Conservation (phyloP, 2,888 invertebrate species). For the Mesorhabditis belari region DNA sequence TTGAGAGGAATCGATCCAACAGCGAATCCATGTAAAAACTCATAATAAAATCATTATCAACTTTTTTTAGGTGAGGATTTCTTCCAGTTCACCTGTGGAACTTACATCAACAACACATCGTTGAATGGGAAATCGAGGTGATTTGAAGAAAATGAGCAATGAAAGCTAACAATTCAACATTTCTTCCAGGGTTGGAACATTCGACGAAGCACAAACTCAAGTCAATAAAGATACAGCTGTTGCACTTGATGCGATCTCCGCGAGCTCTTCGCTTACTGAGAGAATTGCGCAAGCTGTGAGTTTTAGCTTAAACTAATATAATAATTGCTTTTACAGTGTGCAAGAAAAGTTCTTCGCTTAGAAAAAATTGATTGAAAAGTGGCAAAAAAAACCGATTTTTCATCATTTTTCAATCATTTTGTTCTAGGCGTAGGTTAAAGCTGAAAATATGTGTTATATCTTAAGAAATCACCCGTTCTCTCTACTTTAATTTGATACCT, state of each 20-base stretch:
- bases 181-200: constrained; percentile 29
- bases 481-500: too few relatives aligned
- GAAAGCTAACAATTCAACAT: background rate
- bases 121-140: background rate
- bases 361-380: too few relatives aligned
- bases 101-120: background rate
- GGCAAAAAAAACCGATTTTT: too few relatives aligned
- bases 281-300: constrained; percentile 28
- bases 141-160: background rate
- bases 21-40: constrained; percentile 40
- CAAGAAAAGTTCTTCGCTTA: background rate
- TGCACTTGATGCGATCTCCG: constrained; percentile 13
- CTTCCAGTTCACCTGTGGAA: background rate
- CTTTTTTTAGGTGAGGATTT: background rate
- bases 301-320: background rate
- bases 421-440: too few relatives aligned
- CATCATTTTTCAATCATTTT: too few relatives aligned
- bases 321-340: too few relatives aligned
- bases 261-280: constrained; percentile 25
- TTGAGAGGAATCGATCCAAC: constrained; percentile 36
- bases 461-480: too few relatives aligned
- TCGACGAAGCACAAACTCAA: constrained; percentile 32
- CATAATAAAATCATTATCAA: too few relatives aligned
- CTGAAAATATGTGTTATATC: too few relatives aligned
- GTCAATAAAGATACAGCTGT: constrained; percentile 30